Conservation (phyloP, 2,888 invertebrate genomes). For the Panzeria rudis region DNA sequence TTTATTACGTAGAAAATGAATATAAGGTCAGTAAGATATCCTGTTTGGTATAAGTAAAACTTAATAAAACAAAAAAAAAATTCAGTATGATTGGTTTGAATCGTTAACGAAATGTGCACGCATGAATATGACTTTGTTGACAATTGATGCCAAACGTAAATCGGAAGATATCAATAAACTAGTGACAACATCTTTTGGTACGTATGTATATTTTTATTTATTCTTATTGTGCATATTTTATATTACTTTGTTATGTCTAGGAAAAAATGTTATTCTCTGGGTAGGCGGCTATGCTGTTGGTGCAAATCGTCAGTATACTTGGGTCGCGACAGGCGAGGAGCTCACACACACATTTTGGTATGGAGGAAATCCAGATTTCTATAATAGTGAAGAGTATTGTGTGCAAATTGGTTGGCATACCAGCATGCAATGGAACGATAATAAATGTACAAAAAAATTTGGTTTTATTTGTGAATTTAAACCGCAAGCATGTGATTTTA, state of each 20-base stretch:
- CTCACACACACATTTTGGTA: slow-evolving; percentile 29
- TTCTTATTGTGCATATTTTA: neutral
- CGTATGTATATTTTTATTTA: neutral
- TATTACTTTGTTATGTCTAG: neutral
- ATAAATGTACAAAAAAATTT: slow-evolving; percentile 27
- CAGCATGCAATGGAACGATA: slow-evolving; percentile 41
- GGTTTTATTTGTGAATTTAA: slow-evolving; percentile 52
- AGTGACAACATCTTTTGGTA: slow-evolving; percentile 23
- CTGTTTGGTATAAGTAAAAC: neutral
- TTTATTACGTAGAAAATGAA: slow-evolving; percentile 48
- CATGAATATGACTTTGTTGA: slow-evolving; percentile 33
- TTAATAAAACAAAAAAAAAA: neutral
- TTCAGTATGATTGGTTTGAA: slow-evolving; percentile 51
- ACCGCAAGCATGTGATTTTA: slow-evolving; percentile 5
- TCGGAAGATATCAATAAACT: slow-evolving; percentile 36
- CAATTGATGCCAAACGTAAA: slow-evolving; percentile 41
- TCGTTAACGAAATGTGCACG: slow-evolving; percentile 26
- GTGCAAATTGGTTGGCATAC: slow-evolving; percentile 35
- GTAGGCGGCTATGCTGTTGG: slow-evolving; percentile 42
- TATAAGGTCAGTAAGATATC: slow-evolving; percentile 19
- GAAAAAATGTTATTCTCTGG: slow-evolving; percentile 19
- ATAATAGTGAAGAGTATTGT: slow-evolving; percentile 28
- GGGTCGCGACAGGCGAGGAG: slow-evolving; percentile 36
- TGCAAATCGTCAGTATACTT: slow-evolving; percentile 7
- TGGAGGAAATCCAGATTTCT: slow-evolving; percentile 13